phyloP scores from a whole-genome alignment of 2,113 vertebrate genomes.

The Clinocottus analis region DNA sequence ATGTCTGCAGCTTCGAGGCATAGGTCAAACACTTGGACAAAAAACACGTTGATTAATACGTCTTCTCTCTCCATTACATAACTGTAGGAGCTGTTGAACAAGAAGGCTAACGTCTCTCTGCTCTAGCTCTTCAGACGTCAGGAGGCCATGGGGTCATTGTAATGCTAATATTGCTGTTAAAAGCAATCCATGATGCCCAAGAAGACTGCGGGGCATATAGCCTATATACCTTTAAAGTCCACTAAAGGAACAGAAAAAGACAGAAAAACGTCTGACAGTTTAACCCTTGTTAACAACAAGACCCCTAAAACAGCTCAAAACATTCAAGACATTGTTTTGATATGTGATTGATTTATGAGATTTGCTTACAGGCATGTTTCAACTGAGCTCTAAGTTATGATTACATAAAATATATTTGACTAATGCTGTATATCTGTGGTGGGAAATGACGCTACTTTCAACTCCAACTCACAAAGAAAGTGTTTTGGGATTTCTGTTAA shows the following conservation, averaged over 20 bases:
- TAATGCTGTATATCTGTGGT: neutral
- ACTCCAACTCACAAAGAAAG: neutral
- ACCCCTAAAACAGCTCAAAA: neutral
- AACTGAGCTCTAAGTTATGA: neutral
- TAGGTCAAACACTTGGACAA: slow-evolving; percentile 30
- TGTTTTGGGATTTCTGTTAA: neutral
- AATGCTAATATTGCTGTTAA: neutral
- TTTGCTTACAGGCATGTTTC: neutral
- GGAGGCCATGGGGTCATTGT: slow-evolving; percentile 2
- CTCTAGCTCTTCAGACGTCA: neutral
- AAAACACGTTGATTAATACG: slow-evolving; percentile 31
- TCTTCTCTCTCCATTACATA: slow-evolving; percentile 28
- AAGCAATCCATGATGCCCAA: neutral
- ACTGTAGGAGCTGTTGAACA: slow-evolving; percentile 8
- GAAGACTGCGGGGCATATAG: neutral
- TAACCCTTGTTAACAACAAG: neutral
- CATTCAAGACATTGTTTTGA: neutral
- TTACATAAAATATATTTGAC: neutral
- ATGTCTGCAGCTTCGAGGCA: slow-evolving; percentile 54
- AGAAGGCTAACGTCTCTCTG: slow-evolving; percentile 2
- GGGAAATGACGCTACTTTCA: neutral
- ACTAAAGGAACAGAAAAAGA: neutral
- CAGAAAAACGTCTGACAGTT: neutral
- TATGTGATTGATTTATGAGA: no score
- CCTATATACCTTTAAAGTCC: neutral